phyloP scores from a whole-genome alignment of 2,797 vertebrate species.

The Acridotheres tristis region DNA sequence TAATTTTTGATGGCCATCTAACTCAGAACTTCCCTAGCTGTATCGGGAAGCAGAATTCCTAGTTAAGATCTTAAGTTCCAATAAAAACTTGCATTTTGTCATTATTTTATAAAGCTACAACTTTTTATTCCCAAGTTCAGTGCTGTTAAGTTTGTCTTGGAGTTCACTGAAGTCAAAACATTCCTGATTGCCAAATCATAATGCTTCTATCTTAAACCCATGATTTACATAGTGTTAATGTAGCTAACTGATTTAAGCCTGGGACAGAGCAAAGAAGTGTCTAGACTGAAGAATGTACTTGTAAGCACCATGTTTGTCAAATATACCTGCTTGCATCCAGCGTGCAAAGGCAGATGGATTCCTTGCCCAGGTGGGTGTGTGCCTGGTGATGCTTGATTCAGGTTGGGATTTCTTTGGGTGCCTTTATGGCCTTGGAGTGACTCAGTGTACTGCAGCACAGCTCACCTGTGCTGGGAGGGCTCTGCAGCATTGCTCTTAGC shows the following conservation, averaged over 20 bases:
- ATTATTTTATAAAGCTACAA: not conserved
- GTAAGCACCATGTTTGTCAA: not conserved
- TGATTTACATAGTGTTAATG: not conserved
- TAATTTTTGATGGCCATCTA: not conserved
- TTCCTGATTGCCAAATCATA: conserved; percentile 19
- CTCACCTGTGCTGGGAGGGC: not conserved
- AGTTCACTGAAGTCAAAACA: not conserved
- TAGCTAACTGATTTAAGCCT: not conserved
- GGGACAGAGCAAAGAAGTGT: not conserved
- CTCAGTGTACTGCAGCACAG: not conserved
- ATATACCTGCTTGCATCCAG: not conserved
- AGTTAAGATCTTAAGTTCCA: not conserved
- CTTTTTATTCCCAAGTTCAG: not conserved
- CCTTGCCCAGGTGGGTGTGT: not conserved
- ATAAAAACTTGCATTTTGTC: not conserved
- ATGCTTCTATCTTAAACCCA: not conserved
- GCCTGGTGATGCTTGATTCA: not conserved
- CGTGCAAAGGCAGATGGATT: not conserved
- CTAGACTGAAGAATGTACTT: not conserved
- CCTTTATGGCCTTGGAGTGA: not conserved
- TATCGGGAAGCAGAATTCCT: not conserved
- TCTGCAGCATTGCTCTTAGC: not conserved
- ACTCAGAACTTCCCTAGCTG: not conserved
- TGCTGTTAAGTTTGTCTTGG: conserved; percentile 8
- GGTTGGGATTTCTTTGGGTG: not conserved